Conservation (phyloP, 2,888 invertebrate genomes). For the Trissoscelio sp. region DNA sequence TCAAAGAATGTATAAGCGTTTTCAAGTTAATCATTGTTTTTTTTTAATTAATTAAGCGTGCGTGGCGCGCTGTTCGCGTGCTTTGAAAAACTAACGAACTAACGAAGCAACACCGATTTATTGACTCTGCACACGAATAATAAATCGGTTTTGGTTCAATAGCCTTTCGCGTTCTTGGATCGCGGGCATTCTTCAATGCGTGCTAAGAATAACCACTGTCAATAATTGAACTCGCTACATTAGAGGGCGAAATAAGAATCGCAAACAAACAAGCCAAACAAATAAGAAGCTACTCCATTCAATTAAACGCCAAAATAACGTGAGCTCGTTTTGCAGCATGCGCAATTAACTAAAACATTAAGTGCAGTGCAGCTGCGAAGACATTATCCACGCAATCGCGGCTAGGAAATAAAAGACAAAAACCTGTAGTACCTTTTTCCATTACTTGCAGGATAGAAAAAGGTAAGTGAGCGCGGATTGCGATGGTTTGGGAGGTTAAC, state of each 20-base stretch:
- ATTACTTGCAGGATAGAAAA: slow-evolving; percentile 42
- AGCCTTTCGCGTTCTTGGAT: slow-evolving; percentile 45
- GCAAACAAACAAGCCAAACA: slow-evolving; percentile 4
- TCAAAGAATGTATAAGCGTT: slow-evolving; percentile 28
- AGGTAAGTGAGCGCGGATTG: slow-evolving; percentile 44
- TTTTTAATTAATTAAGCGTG: slow-evolving; percentile 54
- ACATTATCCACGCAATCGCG: slow-evolving; percentile 39
- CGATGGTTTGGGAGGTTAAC: slow-evolving; percentile 69
- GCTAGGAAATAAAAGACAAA: slow-evolving; percentile 42
- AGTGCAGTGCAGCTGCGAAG: slow-evolving; percentile 28
- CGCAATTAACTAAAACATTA: slow-evolving; percentile 19
- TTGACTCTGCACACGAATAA: slow-evolving; percentile 59
- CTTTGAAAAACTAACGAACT: slow-evolving; percentile 51
- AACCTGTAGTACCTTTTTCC: slow-evolving; percentile 37
- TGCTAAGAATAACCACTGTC: slow-evolving; percentile 39
- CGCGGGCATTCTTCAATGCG: slow-evolving; percentile 21
- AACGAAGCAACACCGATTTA: slow-evolving; percentile 58
- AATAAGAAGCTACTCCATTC: slow-evolving; percentile 15
- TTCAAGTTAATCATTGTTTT: slow-evolving; percentile 43
- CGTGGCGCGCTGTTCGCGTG: slow-evolving; percentile 53
- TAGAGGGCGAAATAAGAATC: background rate
- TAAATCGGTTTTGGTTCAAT: slow-evolving; percentile 57
- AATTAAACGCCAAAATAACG: slow-evolving; percentile 37
- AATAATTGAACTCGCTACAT: slow-evolving; percentile 12
- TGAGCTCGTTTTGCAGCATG: slow-evolving; percentile 19